These are phyloP conservation scores for Drosophila acutilabella DNA, from an alignment of 2,888 invertebrate genomes.

Conservation along the genomic window DNA sequence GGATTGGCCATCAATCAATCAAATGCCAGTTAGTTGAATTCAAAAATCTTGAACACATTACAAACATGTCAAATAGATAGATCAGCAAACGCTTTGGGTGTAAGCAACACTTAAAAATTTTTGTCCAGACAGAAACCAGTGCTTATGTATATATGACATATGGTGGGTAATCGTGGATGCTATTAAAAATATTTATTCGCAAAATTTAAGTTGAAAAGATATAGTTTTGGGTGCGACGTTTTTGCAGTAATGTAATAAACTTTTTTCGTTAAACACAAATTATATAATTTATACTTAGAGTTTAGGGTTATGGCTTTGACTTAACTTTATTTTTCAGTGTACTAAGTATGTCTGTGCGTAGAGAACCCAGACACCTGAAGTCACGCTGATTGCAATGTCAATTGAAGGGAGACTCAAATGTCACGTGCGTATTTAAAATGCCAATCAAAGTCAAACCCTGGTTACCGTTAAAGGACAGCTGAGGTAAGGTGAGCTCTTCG, in stretches of 20 bases:
- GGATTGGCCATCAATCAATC: slow-evolving; percentile 68
- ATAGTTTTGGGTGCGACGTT: no score
- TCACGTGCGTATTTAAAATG: slow-evolving; percentile 56
- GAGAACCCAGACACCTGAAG: slow-evolving; percentile 29
- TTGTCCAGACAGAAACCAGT: no score
- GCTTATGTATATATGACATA: no score
- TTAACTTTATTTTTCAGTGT: no score
- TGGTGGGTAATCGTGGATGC: no score
- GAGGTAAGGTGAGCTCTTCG: background rate
- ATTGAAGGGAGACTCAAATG: slow-evolving; percentile 31
- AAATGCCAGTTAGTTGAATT: slow-evolving; percentile 53
- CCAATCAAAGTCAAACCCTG: slow-evolving; percentile 46
- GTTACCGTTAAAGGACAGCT: slow-evolving; percentile 34
- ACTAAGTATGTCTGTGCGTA: background rate
- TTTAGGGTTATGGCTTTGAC: no score
- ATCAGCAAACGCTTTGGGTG: slow-evolving; percentile 17
- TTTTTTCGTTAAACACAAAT: no score
- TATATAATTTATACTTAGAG: no score
- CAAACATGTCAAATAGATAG: slow-evolving; percentile 45
- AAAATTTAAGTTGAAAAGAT: no score
- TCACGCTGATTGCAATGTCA: slow-evolving; percentile 59
- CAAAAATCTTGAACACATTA: slow-evolving; percentile 54
- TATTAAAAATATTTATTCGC: no score
- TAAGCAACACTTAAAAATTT: background rate
- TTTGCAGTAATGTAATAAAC: no score